A percentile compares a stretch with the other conserved stretches of the same genome.
These are phyloP conservation scores for Drosophila littoralis DNA, from an alignment of 1,140 invertebrate species.

Conservation along the genomic window DNA sequence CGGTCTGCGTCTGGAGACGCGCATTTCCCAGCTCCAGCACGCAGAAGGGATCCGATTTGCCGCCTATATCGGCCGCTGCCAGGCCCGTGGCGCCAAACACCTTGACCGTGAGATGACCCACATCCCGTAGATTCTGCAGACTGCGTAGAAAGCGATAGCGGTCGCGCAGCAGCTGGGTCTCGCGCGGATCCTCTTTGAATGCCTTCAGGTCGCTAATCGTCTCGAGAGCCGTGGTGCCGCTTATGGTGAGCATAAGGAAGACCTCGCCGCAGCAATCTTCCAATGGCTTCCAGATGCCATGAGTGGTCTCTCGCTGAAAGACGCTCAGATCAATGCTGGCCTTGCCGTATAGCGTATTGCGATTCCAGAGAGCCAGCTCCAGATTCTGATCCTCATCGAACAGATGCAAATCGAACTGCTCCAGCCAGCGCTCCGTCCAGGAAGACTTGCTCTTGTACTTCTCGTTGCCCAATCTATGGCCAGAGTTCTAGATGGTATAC, in stretches of 20 bases:
- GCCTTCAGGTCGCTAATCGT: conserved; percentile 95
- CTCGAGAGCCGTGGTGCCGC: conserved; percentile 95
- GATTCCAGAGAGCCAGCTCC: conserved; percentile 79
- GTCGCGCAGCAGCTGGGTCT: conserved; percentile 87
- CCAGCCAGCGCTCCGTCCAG: conserved; percentile 95
- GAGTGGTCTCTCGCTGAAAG: conserved; percentile 95
- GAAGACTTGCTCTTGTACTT: conserved; percentile 99
- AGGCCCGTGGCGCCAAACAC: conserved; percentile 95
- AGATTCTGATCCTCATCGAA: conserved; percentile 89
- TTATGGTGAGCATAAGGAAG: conserved; percentile 96
- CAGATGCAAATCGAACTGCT: conserved; percentile 98
- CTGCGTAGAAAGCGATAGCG: conserved; percentile 92
- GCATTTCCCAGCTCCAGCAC: conserved; percentile 98
- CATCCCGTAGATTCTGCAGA: conserved; percentile 91
- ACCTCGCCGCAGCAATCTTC: conserved; percentile 96
- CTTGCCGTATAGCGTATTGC: conserved; percentile 86
- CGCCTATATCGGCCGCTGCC: conserved; percentile 95
- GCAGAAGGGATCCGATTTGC: conserved; percentile 98
- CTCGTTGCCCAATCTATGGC: conserved; percentile 94
- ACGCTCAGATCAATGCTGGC: conserved; percentile 93
- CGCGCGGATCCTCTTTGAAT: conserved; percentile 91
- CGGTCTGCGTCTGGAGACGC: conserved; percentile 98
- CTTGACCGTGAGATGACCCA: conserved; percentile 95
- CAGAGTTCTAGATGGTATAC: background rate
- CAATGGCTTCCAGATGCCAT: conserved; percentile 93